phyloP scores from a whole-genome alignment of 2,888 invertebrate species.

The Zeuzera pyrina region DNA sequence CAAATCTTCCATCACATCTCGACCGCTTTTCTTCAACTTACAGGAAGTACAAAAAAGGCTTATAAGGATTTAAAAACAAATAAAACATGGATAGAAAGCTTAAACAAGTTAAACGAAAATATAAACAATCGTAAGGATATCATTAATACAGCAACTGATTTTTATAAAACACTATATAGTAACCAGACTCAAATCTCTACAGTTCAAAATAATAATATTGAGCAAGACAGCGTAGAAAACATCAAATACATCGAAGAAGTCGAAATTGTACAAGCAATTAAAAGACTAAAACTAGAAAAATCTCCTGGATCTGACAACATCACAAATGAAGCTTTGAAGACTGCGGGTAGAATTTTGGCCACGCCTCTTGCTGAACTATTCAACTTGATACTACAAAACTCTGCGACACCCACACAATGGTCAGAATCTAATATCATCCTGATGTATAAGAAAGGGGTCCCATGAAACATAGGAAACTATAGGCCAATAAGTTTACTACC shows the following conservation, averaged over 20 bases:
- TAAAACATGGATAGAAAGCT: too few species aligned
- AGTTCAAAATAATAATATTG: not conserved
- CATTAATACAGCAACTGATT: not conserved
- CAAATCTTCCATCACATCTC: too few species aligned
- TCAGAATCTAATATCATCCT: constrained; percentile 6
- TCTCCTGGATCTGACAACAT: not conserved
- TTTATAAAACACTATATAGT: constrained; percentile 1
- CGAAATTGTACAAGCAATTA: not conserved
- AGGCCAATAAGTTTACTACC: constrained; percentile 7
- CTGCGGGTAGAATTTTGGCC: not conserved
- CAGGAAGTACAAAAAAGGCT: too few species aligned
- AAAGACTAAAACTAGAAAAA: not conserved
- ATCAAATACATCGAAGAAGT: not conserved
- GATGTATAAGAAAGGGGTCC: constrained; percentile 10
- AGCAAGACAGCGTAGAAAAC: not conserved
- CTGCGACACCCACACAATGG: constrained; percentile 5
- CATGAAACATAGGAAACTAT: constrained; percentile 8
- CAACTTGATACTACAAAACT: constrained; percentile 2
- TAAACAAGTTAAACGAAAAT: too few species aligned
- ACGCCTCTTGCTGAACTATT: constrained; percentile 1
- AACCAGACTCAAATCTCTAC: not conserved
- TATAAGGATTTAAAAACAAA: too few species aligned
- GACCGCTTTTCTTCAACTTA: too few species aligned
- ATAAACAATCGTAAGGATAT: constrained; percentile 2
- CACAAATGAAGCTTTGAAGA: constrained; percentile 1